Conservation (phyloP, 2,888 invertebrate genomes). For the Andrena marginata region DNA sequence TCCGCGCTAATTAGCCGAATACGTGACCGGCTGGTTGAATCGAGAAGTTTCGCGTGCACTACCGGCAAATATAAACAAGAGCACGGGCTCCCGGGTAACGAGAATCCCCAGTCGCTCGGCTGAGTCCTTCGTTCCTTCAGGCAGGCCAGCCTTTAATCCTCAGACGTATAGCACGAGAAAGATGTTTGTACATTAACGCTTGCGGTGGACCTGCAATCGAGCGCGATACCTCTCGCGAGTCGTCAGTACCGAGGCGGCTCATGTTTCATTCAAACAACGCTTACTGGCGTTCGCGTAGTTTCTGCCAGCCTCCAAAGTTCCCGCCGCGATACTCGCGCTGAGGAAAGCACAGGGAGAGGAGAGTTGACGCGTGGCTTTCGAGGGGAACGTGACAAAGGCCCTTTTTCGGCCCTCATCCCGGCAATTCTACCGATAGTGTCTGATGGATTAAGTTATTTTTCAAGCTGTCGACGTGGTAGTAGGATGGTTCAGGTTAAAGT, state of each 20-base stretch:
- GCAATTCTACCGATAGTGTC: too few relatives aligned
- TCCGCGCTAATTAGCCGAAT: conserved; percentile 30
- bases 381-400: background rate
- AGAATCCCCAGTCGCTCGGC: conserved; percentile 1
- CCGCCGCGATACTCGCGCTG: conserved; percentile 1
- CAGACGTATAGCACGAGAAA: background rate
- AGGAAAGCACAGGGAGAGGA: background rate
- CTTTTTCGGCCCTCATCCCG: too few relatives aligned
- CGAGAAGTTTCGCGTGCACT: conserved; percentile 28
- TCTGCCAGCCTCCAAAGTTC: conserved; percentile 5
- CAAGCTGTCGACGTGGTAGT: background rate
- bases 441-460: too few relatives aligned
- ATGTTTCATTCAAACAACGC: conserved; percentile 19
- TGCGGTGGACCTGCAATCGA: conserved; percentile 30
- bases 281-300: conserved; percentile 9
- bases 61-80: conserved; percentile 35
- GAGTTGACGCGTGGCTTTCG: background rate
- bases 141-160: conserved; percentile 14
- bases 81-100: conserved; percentile 27
- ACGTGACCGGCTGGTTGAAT: conserved; percentile 33
- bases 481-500: background rate
- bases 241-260: background rate
- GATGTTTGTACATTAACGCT: conserved; percentile 26
- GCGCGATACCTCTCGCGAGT: conserved; percentile 16
- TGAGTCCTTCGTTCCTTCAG: conserved; percentile 6